These are phyloP conservation scores for Felis catus DNA, from an alignment of 2,113 vertebrate species.

Conservation along the genomic window DNA sequence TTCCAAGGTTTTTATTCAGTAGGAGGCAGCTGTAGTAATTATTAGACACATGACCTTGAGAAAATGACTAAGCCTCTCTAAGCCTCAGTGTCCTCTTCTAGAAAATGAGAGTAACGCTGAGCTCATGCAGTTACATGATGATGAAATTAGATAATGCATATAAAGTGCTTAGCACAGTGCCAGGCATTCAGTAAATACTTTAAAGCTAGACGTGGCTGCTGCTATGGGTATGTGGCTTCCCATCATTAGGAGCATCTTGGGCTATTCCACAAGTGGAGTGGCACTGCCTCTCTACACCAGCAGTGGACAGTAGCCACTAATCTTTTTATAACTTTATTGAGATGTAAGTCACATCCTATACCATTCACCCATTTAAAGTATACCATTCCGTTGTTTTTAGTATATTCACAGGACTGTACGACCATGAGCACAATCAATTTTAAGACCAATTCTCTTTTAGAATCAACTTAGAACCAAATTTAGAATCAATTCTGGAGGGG, in stretches of 20 bases:
- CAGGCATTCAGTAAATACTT: background rate
- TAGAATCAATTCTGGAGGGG: background rate
- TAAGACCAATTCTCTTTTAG: background rate
- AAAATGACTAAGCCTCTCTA: background rate
- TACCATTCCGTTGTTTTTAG: background rate
- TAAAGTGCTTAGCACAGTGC: background rate
- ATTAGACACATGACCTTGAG: background rate
- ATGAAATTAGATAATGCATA: background rate
- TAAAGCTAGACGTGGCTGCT: background rate
- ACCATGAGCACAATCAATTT: background rate
- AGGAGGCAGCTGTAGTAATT: background rate
- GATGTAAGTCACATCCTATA: background rate
- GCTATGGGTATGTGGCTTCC: background rate
- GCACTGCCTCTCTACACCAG: background rate
- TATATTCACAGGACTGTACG: background rate
- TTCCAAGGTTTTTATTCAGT: background rate
- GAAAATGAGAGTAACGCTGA: background rate
- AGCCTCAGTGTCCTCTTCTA: conserved; percentile 1
- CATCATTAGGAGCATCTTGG: accelerated
- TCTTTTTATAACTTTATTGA: background rate
- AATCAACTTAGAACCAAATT: background rate
- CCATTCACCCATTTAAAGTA: background rate
- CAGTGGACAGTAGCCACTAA: background rate
- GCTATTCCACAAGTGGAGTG: background rate
- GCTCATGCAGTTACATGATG: background rate